Evolutionary conservation across 2,113 vertebrate species (phyloP).

Genomic region (Sorex araneus): DNA sequence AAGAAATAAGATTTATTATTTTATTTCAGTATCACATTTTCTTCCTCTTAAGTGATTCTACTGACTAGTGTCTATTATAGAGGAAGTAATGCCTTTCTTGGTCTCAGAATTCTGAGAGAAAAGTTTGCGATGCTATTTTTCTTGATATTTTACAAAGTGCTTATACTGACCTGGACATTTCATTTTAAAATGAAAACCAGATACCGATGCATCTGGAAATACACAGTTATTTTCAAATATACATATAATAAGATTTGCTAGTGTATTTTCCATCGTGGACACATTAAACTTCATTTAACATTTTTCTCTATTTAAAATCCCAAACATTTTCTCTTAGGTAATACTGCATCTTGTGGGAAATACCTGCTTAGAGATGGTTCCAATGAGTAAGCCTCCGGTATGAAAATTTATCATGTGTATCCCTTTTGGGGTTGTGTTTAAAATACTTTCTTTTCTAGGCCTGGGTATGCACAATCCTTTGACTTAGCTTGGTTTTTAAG

Average conservation of each 20-base stretch:
- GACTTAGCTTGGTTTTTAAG: neutral
- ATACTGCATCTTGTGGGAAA: neutral
- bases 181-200: neutral
- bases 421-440: neutral
- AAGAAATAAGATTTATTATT: constrained; percentile 29
- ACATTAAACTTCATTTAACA: neutral
- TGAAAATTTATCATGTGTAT: neutral
- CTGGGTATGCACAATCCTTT: neutral
- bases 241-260: neutral
- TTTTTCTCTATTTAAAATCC: neutral
- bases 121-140: neutral
- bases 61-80: constrained; percentile 8
- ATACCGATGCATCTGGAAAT: neutral
- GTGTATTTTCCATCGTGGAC: neutral
- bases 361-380: neutral
- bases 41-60: constrained; percentile 40
- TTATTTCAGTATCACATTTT: constrained; percentile 58
- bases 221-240: neutral
- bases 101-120: constrained; percentile 54
- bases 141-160: neutral
- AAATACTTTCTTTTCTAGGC: neutral
- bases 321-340: neutral
- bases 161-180: neutral
- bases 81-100: neutral
- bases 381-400: neutral